Evolutionary conservation across 2,888 invertebrate genomes (phyloP).

Genomic region (Aspidiotus destructor): DNA sequence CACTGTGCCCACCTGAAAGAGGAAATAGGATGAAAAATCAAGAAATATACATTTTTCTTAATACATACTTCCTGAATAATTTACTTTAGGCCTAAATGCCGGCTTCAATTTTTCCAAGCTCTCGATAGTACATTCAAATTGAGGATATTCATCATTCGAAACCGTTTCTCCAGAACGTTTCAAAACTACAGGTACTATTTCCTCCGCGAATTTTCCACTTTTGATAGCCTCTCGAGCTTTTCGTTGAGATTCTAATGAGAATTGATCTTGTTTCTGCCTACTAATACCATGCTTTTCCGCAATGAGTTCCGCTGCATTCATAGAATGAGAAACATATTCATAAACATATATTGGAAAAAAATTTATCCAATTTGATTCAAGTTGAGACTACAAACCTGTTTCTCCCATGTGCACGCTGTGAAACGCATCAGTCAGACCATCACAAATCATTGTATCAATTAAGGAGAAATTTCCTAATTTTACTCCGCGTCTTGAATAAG

Average conservation of each 20-base stretch:
- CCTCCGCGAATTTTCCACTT: slow-evolving; percentile 55
- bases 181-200: slow-evolving; percentile 59
- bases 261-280: slow-evolving; percentile 60
- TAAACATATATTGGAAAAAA: neutral
- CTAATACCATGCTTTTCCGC: slow-evolving; percentile 55
- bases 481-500: slow-evolving; percentile 52
- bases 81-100: slow-evolving; percentile 45
- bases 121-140: slow-evolving; percentile 52
- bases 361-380: neutral
- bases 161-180: slow-evolving; percentile 44
- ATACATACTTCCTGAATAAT: neutral
- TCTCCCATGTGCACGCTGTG: slow-evolving; percentile 66
- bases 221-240: slow-evolving; percentile 53
- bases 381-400: slow-evolving; percentile 49
- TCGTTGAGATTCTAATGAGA: slow-evolving; percentile 57
- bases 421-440: slow-evolving; percentile 68
- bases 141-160: slow-evolving; percentile 60
- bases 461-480: slow-evolving; percentile 58
- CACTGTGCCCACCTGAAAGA: slow-evolving; percentile 52
- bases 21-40: neutral
- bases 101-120: slow-evolving; percentile 54
- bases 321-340: slow-evolving; percentile 9
- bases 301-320: slow-evolving; percentile 59
- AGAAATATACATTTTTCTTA: neutral
- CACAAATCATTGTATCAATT: slow-evolving; percentile 56